Percentiles rank a stretch among this genome's conserved stretches.
These are phyloP conservation scores for Ectropis crepuscularia DNA, from an alignment of 2,888 invertebrate genomes.

Conservation along the genomic window DNA sequence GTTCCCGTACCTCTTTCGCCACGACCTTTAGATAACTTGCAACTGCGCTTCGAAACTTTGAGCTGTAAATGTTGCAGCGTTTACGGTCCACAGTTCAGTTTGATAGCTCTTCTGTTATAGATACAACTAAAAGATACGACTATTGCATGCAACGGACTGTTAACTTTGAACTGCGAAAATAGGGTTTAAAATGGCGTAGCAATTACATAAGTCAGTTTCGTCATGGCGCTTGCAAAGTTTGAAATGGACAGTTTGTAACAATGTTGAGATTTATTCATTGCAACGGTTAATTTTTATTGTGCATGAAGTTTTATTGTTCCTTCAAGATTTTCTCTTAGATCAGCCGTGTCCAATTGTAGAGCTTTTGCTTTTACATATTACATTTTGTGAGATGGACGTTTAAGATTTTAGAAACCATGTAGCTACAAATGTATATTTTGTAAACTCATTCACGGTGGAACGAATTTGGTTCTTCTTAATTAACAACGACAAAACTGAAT, in stretches of 20 bases:
- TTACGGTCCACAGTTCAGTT: slow-evolving; percentile 29
- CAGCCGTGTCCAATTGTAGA: neutral
- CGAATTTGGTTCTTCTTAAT: too few species aligned
- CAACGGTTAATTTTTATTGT: slow-evolving; percentile 16
- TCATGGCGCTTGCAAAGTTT: slow-evolving; percentile 19
- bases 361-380: neutral
- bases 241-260: slow-evolving; percentile 22
- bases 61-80: slow-evolving; percentile 29
- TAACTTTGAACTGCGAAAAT: neutral
- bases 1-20: slow-evolving; percentile 2
- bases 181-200: neutral
- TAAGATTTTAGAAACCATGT: too few species aligned
- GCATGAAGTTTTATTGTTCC: slow-evolving; percentile 6
- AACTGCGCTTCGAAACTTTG: slow-evolving; percentile 26
- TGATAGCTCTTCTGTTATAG: slow-evolving; percentile 24
- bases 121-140: slow-evolving; percentile 14
- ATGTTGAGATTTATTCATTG: slow-evolving; percentile 24
- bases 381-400: too few species aligned
- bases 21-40: slow-evolving; percentile 27
- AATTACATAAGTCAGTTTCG: slow-evolving; percentile 6
- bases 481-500: too few species aligned
- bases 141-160: neutral
- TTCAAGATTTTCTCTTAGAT: slow-evolving; percentile 3
- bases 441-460: too few species aligned
- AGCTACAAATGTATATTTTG: too few species aligned